phyloP scores from a whole-genome alignment of 2,888 invertebrate genomes.

The Isotomurus palustris region DNA sequence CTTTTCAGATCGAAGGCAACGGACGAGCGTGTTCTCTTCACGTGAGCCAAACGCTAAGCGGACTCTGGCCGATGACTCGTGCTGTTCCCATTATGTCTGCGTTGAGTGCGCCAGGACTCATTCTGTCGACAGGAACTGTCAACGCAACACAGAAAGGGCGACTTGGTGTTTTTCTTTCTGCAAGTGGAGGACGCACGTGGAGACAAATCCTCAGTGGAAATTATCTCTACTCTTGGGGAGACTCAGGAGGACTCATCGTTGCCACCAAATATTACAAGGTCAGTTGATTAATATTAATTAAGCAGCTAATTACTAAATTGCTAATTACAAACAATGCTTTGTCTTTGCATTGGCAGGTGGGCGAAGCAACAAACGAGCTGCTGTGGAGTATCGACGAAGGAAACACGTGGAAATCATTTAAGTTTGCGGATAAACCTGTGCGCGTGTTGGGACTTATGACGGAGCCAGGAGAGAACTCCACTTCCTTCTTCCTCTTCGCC shows the following conservation, averaged over 20 bases:
- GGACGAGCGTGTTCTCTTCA: constrained; percentile 81
- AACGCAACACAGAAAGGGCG: constrained; percentile 74
- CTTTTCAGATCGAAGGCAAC: constrained; percentile 17
- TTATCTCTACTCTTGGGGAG: constrained; percentile 82
- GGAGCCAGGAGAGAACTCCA: constrained; percentile 73
- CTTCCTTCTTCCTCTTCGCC: constrained; percentile 86
- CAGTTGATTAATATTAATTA: no score
- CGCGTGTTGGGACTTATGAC: constrained; percentile 61
- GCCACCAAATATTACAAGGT: constrained; percentile 77
- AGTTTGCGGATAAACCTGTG: constrained; percentile 66
- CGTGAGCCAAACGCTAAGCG: constrained; percentile 78
- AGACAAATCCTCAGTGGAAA: constrained; percentile 70
- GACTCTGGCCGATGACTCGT: constrained; percentile 73
- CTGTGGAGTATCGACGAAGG: constrained; percentile 83
- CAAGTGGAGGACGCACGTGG: constrained; percentile 80
- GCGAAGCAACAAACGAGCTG: constrained; percentile 72
- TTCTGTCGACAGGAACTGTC: constrained; percentile 72
- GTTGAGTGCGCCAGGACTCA: constrained; percentile 80
- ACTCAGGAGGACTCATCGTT: constrained; percentile 82
- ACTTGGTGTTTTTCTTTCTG: constrained; percentile 72
- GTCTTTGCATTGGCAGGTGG: no score
- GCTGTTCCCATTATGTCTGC: constrained; percentile 78
- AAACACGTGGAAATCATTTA: constrained; percentile 68
- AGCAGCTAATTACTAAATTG: no score
- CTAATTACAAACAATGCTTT: no score